Base-by-base conservation (phyloP, 2,797 vertebrate genomes). In the Chelon auratus region DNA sequence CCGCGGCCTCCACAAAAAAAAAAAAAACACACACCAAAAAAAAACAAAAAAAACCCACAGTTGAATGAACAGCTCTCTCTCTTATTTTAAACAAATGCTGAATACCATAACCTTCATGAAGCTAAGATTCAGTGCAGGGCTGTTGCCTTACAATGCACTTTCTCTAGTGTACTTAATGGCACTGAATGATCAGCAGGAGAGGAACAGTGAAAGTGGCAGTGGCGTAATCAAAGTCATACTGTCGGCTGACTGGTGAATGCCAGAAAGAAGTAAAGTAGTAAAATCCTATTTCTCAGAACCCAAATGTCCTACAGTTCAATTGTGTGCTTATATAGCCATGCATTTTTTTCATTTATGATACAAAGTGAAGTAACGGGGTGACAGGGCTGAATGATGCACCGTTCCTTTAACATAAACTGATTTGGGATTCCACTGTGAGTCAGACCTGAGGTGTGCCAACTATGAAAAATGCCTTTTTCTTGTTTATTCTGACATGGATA, bases 401-500 rank as follows among this genome's bases (percentile, higher is more conserved):
- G 0, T 22, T 30, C 48, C 61, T 69, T 74, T 67, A 68, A 81
- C 51, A 63, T 18, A 56, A 73, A 60, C 33, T 18, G 45, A 73
- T 62, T 68, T 18, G 61, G 57, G 66, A 74, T 65, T 78, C 72
- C 15, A 42, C 18, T 36, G 1, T 73, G 61, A 72, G 67, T 42
- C 20, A 50, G 33, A 78, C 71, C 40, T 72, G 56, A 68, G 24
- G 47, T 67, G 52, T 74, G 62, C 53, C 42, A 61, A 53, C 51
- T 67, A 63, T 45, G 20, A 72, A 3, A 77, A 77, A 62, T 68
- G 17, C 43, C 26, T 54, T 72, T 75, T 67, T 43, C 40, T 53
- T 51, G 9, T 18, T 53, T 45, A 3, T 24, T 17, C 62, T 37
- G 9, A 67, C 17, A 42, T 45, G 18, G 15, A 72, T 63, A 74